Percentiles rank a stretch among this genome's conserved stretches.
These are phyloP conservation scores for mouse (Mus musculus) DNA, from an alignment of 2,113 vertebrate genomes.

Conservation along the genomic window GRCm39 chr14:14307001-14307500, in stretches of 20 bases:
- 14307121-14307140: constrained; percentile 28
- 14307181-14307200: neutral
- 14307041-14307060: neutral
- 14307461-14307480: constrained; percentile 55
- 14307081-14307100: neutral
- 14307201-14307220: neutral
- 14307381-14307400: constrained; percentile 1
- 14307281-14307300: neutral
- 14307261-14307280: neutral
- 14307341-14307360: neutral
- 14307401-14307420: constrained; percentile 76
- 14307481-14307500: constrained; percentile 41
- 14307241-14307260: neutral
- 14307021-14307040: neutral
- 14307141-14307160: neutral
- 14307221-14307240: neutral
- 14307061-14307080: too few relatives aligned
- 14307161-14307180: neutral
- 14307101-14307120: neutral
- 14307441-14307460: constrained; percentile 66
- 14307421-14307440: constrained; percentile 71
- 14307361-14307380: neutral
- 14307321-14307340: constrained; percentile 1
- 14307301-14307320: neutral
- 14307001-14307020: neutral